phyloP scores from a whole-genome alignment of 2,888 invertebrate species.

The Perizoma flavofasciatum region DNA sequence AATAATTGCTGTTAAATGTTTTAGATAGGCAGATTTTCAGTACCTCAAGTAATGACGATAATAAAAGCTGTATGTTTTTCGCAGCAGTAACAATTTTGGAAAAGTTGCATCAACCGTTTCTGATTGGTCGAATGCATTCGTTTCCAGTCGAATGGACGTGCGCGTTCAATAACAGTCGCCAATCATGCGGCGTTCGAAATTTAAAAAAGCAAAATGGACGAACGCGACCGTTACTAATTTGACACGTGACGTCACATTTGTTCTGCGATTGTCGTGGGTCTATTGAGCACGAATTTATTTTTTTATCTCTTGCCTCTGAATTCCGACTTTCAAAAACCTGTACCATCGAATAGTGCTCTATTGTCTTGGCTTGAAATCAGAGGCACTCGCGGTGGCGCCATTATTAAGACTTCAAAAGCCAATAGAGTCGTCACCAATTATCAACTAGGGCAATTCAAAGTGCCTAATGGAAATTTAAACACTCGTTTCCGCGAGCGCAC shows the following conservation, averaged over 20 bases:
- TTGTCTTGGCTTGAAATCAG: conserved; percentile 31
- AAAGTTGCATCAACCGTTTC: conserved; percentile 43
- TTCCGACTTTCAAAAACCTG: conserved; percentile 7
- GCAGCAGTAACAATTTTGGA: conserved; percentile 22
- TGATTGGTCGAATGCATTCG: conserved; percentile 55
- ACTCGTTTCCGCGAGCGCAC: conserved; percentile 66
- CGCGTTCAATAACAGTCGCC: conserved; percentile 70
- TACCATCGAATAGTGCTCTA: conserved; percentile 30
- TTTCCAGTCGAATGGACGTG: conserved; percentile 56
- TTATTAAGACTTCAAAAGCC: conserved; percentile 36
- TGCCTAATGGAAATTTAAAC: conserved; percentile 82
- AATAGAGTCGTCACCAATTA: conserved; percentile 52
- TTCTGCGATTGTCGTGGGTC: conserved; percentile 56
- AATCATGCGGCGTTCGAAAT: conserved; percentile 74
- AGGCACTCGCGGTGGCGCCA: conserved; percentile 28
- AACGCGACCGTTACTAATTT: conserved; percentile 75
- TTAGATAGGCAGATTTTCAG: too few relatives aligned
- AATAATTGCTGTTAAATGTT: too few relatives aligned
- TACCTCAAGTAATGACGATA: too few relatives aligned
- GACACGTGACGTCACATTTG: conserved; percentile 77
- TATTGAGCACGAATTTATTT: conserved; percentile 52
- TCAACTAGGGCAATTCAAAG: conserved; percentile 54
- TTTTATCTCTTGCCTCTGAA: neutral
- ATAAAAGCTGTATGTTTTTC: neutral
- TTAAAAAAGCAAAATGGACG: conserved; percentile 76